Evolutionary conservation across 2,888 invertebrate species (phyloP), one percentile per base, ranked within the genome.

Genomic region (Andrena bicolor): DNA sequence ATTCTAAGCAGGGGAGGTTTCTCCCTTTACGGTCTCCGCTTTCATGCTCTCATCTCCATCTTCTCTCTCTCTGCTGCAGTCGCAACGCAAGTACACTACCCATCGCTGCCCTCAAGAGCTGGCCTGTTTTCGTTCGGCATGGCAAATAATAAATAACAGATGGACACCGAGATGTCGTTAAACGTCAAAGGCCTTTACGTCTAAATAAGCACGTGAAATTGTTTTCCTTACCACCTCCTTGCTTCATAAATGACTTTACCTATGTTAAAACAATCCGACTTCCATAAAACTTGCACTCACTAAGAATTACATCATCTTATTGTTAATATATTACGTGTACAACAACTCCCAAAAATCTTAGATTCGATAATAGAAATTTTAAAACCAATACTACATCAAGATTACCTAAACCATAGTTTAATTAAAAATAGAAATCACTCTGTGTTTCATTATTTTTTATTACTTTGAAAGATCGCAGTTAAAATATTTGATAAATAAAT

Each of bases 1-100:
- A 73, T 88, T 87, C 83, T 58, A 83, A 84, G 79, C 85, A 90
- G 85, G 90, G 90, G 87, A 90, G 90, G 90, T 84, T 89, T 83
- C 80, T 84, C 69, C 75, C 64, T 68, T 35, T 76, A 70, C 76
- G 41, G 51, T 66, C 66, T 72, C 63, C 75, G 61, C 51, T 79
- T 69, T 41, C 78, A 51, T 74, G 1, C 66, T 28, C 58, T 28
- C 70, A 32, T 65, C 65, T 70, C 28, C 48, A 56, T 53, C 63
- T 49, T 80, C 58, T 68, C 69, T 73, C 71, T 73, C 71, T 68
- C 63, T 58, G 28, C 61, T 56, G 71, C 63, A 16, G 58, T 74
- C 23, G 20, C 53, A 7, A 48, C 63, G 64, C 16, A 41, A 41
- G 41, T 41, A 41, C 48, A 72, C 74, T 65, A 84, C 8, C 69